A percentile compares a stretch with the other conserved stretches of the same genome.
phyloP scores from a whole-genome alignment of 2,888 invertebrate genomes.

The Andrena haemorrhoa region DNA sequence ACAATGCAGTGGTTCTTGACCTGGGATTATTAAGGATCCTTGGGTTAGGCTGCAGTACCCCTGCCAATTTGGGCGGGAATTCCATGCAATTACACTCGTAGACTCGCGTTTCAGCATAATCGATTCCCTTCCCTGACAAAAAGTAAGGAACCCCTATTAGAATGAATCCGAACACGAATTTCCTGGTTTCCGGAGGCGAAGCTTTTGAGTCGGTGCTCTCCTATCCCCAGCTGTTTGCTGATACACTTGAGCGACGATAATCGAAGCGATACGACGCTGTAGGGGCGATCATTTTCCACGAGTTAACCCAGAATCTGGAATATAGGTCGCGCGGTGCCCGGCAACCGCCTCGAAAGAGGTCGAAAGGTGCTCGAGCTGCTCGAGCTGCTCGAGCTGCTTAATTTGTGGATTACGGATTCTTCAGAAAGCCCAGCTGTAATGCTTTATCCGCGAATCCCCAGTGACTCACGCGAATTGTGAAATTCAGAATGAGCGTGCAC shows the following conservation, averaged over 20 bases:
- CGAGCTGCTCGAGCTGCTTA: no score
- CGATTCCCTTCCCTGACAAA: no score
- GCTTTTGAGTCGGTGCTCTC: no score
- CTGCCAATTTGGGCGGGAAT: no score
- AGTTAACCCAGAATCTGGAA: conserved; percentile 42
- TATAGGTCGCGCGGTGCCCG: conserved; percentile 18
- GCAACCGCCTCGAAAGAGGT: conserved; percentile 3
- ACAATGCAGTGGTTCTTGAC: no score
- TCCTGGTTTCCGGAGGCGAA: no score
- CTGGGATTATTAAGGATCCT: no score
- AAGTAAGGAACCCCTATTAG: no score
- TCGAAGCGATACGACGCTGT: background rate
- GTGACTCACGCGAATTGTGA: conserved; percentile 28
- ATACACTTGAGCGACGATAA: conserved; percentile 8
- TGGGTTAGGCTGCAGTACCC: no score
- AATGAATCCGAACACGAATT: no score
- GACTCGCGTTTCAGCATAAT: no score
- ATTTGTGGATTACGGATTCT: conserved; percentile 17
- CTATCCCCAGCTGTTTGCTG: conserved; percentile 11
- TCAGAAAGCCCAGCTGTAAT: background rate
- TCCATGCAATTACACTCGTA: no score
- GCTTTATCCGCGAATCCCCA: background rate
- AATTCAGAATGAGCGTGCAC: conserved; percentile 31
- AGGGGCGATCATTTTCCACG: conserved; percentile 8
- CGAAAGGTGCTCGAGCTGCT: conserved; percentile 19